Evolutionary conservation across 2,797 vertebrate genomes (phyloP).

Genomic region (Protonibea diacanthus): DNA sequence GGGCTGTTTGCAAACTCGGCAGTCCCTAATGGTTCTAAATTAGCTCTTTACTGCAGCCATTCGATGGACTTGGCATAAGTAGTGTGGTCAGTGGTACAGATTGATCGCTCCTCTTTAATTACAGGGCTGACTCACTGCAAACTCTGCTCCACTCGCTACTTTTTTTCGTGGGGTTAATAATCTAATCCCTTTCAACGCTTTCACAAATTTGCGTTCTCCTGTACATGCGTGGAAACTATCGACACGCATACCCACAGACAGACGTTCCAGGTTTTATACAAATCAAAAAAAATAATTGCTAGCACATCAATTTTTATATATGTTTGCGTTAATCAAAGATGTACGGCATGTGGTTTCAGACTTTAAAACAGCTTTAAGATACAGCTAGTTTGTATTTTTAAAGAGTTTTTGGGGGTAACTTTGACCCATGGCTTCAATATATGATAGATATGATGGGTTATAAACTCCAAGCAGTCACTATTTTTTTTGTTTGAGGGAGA

Average conservation of each 20-base stretch:
- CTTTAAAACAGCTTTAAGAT: slow-evolving; percentile 18
- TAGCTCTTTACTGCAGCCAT: slow-evolving; percentile 86
- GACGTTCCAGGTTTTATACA: slow-evolving; percentile 28
- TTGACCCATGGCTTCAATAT: slow-evolving; percentile 28
- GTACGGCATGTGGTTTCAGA: neutral
- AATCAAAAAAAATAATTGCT: slow-evolving; percentile 42
- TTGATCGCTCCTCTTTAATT: slow-evolving; percentile 89
- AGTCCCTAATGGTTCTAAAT: slow-evolving; percentile 90
- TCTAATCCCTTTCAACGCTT: slow-evolving; percentile 71
- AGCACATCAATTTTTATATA: slow-evolving; percentile 14
- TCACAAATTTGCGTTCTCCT: slow-evolving; percentile 55
- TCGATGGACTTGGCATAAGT: slow-evolving; percentile 87
- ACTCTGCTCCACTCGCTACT: slow-evolving; percentile 60
- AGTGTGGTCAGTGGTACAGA: slow-evolving; percentile 84
- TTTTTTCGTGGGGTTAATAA: slow-evolving; percentile 62
- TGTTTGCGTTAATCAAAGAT: slow-evolving; percentile 39
- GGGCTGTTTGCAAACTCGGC: slow-evolving; percentile 88
- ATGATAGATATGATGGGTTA: slow-evolving; percentile 30
- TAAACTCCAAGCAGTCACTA: slow-evolving; percentile 11
- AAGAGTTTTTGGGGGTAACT: slow-evolving; percentile 29
- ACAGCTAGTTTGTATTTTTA: slow-evolving; percentile 27
- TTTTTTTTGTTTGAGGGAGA: slow-evolving; percentile 27
- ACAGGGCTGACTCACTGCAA: slow-evolving; percentile 81
- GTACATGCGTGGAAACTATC: slow-evolving; percentile 6
- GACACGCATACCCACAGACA: slow-evolving; percentile 9